Base-by-base conservation (phyloP, 2,888 invertebrate genomes). In the Cabera pusaria region DNA sequence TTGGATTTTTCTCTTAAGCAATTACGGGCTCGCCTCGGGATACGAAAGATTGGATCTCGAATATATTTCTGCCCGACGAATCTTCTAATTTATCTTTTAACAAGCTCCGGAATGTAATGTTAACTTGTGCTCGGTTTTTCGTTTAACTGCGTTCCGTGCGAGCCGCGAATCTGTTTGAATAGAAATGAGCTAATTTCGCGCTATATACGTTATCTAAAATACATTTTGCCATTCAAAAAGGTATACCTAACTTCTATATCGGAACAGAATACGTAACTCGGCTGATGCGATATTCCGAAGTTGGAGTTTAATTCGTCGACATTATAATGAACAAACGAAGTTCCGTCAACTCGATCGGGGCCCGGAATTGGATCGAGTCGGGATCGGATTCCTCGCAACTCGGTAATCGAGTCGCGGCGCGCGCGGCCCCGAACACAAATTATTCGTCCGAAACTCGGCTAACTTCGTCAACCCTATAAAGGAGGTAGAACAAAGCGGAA, bases 1-100 rank as follows among this genome's bases (percentile, higher is more conserved):
- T 87, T 86, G 87, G 86, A 88, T 88, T 87, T 87, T 87, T 87
- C 87, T 87, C 86, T 86, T 87, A 87, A 86, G 85, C 86, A 87
- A 88, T 88, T 87, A 88, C 76, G 64, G 56, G 68, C 52, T 57
- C 64, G 83, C 83, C 79, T 70, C 70, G 69, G 80, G 83, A 76
- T 64, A 58, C 66, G 71, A 57, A 72, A 69, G 77, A 83, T 79
- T 75, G 78, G 74, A 71, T 74, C 68, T 60, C 63, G 72, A 64
- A 64, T 72, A 72, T 64, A 72, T 72, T 72, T 71, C 72, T 42
- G 12, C 67, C 65, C 67, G 70, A 71, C 71, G 68, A 68, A 69
- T 50, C 45, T 66, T 72, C 75, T 79, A 81, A 85, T 81, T 85
- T 82, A 82, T 76, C 66, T 83, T 78, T 77, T 80, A 83, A 84